A percentile compares a stretch with the other conserved stretches of the same genome.
phyloP scores from a whole-genome alignment of 1,140 invertebrate species.

The Spodoptera frugiperda region DNA sequence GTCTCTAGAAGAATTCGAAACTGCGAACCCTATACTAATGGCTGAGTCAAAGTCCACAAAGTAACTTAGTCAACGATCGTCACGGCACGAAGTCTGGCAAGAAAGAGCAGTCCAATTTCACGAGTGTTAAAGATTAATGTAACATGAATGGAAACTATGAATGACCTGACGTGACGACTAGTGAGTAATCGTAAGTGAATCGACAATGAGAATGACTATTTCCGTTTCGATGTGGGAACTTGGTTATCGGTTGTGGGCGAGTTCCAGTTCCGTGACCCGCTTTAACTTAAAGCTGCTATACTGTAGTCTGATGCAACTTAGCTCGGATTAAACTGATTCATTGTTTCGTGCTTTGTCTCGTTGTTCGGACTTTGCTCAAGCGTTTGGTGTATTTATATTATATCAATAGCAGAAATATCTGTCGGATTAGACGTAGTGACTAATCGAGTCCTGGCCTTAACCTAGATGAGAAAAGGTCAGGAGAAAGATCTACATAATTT shows the following conservation, averaged over 20 bases:
- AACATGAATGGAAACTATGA: conserved; percentile 34
- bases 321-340: conserved; percentile 26
- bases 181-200: conserved; percentile 69
- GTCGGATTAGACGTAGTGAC: too few species aligned
- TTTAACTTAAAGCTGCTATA: conserved; percentile 42
- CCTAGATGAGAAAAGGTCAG: too few species aligned
- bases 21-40: not conserved
- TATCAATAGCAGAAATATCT: too few species aligned
- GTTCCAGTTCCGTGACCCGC: conserved; percentile 69
- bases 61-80: too few species aligned
- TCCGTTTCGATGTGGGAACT: conserved; percentile 62
- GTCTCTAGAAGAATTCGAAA: not conserved
- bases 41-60: too few species aligned
- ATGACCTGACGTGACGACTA: conserved; percentile 28
- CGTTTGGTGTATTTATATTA: not conserved
- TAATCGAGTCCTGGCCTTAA: too few species aligned
- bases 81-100: too few species aligned
- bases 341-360: conserved; percentile 14
- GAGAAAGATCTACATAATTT: too few species aligned
- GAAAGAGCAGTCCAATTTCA: not conserved
- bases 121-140: conserved; percentile 21
- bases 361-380: not conserved
- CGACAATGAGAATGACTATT: conserved; percentile 66
- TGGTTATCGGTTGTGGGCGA: conserved; percentile 59
- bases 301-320: conserved; percentile 46